These are phyloP conservation scores for Pissodes strobi DNA, from an alignment of 1,140 invertebrate species.

Conservation along the genomic window DNA sequence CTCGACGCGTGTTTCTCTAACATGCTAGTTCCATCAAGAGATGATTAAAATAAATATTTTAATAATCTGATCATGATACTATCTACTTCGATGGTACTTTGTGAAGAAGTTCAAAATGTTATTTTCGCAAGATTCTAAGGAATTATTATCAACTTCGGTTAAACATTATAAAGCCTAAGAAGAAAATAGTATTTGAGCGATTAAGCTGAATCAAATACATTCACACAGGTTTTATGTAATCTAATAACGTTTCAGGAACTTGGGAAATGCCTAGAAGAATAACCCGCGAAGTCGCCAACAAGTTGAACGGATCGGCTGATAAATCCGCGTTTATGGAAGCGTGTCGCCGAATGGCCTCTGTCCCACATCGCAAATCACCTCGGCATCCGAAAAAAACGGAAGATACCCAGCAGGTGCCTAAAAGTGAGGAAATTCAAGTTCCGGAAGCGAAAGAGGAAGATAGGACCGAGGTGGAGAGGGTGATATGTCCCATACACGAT, in stretches of 20 bases:
- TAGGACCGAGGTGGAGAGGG: neutral
- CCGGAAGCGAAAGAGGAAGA: neutral
- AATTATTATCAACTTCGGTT: too few species aligned
- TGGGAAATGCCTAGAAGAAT: slow-evolving; percentile 25
- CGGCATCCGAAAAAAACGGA: neutral
- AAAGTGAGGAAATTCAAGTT: neutral
- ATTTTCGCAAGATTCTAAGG: too few species aligned
- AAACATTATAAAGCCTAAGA: too few species aligned
- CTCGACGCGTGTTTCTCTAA: too few species aligned
- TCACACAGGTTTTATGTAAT: too few species aligned
- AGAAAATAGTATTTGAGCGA: too few species aligned
- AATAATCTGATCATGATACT: too few species aligned
- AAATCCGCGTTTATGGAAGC: slow-evolving; percentile 15
- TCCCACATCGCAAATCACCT: neutral
- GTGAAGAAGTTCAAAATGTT: too few species aligned
- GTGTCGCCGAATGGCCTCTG: neutral
- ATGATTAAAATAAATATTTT: too few species aligned
- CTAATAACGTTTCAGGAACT: slow-evolving; percentile 25
- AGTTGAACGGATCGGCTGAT: slow-evolving; percentile 20
- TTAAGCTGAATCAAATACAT: too few species aligned
- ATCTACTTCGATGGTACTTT: too few species aligned
- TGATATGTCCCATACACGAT: slow-evolving; percentile 23
- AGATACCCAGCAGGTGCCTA: neutral
- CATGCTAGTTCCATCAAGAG: too few species aligned
- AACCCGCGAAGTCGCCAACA: slow-evolving; percentile 16